Percentiles rank a stretch among this genome's conserved stretches.
Conservation (phyloP, 2,797 vertebrate species). For the Artibeus lituratus region DNA sequence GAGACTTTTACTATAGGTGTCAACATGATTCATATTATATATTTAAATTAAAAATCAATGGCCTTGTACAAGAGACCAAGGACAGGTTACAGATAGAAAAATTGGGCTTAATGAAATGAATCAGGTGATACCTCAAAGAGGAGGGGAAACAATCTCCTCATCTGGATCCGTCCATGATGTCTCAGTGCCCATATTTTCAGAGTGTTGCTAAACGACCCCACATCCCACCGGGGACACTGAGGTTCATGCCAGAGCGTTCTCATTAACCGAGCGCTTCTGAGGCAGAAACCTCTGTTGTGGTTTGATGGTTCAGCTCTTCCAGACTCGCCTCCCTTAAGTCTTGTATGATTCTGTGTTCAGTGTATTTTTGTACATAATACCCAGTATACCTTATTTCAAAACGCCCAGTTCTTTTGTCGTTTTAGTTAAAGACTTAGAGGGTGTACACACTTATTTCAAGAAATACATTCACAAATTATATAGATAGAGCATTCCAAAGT, state of each 20-base stretch:
- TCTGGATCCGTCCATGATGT: background rate
- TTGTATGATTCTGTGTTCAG: background rate
- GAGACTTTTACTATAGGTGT: background rate
- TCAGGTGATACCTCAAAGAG: background rate
- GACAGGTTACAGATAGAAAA: background rate
- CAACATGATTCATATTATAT: background rate
- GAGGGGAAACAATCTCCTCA: background rate
- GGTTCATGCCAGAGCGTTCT: background rate
- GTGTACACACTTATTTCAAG: background rate
- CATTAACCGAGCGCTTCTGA: background rate
- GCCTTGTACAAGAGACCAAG: background rate
- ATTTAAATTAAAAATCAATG: background rate
- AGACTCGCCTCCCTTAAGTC: background rate
- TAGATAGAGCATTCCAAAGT: background rate
- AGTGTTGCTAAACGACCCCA: background rate
- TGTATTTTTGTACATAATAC: background rate
- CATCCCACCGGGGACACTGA: background rate
- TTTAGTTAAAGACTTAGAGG: background rate
- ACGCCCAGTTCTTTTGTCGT: background rate
- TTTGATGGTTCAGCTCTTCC: background rate
- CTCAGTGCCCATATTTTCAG: background rate
- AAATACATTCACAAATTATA: background rate
- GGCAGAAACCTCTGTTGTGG: background rate
- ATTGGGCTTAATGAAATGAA: slow-evolving; percentile 18
- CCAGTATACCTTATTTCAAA: background rate